Evolutionary conservation across 1,140 invertebrate genomes (phyloP), one percentile per base, ranked within the genome.

Genomic region (Drosophila sturtevanti): DNA sequence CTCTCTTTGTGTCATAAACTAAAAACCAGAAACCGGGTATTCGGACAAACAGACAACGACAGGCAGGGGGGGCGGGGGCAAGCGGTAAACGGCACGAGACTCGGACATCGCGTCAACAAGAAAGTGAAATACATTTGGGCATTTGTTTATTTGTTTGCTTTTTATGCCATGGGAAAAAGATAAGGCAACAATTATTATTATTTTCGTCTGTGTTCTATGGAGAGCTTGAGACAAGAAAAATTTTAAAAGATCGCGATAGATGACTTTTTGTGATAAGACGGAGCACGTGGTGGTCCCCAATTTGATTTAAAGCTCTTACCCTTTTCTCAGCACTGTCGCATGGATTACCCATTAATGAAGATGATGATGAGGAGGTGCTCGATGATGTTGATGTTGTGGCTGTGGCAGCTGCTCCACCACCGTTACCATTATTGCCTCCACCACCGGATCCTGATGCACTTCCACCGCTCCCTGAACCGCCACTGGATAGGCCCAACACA

Each of bases 301-400:
- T 52, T 73, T 60, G 66, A 62, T 34, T 44, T 54, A 66, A 38
- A 66, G 35, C 37, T 72, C 90, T 91, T 89, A 91, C 90, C 78
- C 90, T 69, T 73, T 92, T 92, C 24, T 92, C 91, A 14, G 89
- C 91, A 52, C 91, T 92, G 59, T 92, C 91, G 63, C 91, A 92
- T 27, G 91, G 87, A 80, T 92, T 91, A 7, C 89, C 81, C 68
- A 90, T 60, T 4, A 48, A 21, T 16, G 41, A 48, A 21, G 41
- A 44, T 5, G 41, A 41, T 41, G 82, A 89, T 1, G 89, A 90
- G 9, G 89, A 72, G 5, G 84, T 86, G 12, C 78, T 79, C 4
- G 89, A 89, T 27, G 85, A 91, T 54, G 86, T 85, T 18, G 79
- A 81, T 12, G 89, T 85, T 12, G 90, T 89, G 3, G 87, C 72